Conservation (phyloP, 2,888 invertebrate species). For the Serripes groenlandicus region DNA sequence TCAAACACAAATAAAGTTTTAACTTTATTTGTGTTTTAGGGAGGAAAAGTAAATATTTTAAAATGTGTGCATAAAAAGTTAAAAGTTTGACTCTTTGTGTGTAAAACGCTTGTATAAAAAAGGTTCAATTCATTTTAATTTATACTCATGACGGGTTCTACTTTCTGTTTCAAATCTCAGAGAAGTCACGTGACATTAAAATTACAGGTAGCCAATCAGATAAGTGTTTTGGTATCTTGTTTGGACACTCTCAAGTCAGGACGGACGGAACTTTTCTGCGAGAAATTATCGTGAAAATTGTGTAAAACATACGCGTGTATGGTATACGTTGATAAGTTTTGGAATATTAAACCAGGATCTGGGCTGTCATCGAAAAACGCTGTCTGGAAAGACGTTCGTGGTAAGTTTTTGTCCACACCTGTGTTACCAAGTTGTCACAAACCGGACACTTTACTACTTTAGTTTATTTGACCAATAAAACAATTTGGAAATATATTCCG, state of each 20-base stretch:
- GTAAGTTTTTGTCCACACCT: constrained; percentile 15
- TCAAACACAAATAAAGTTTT: no score
- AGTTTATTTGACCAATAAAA: background rate
- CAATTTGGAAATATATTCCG: no score
- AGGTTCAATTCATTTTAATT: no score
- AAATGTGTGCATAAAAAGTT: no score
- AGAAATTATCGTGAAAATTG: background rate
- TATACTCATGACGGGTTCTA: no score
- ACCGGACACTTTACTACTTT: background rate
- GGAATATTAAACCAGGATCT: background rate
- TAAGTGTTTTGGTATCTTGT: constrained; percentile 21
- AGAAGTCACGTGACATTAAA: constrained; percentile 6
- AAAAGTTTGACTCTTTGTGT: no score
- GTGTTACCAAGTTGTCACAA: background rate
- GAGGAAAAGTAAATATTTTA: no score
- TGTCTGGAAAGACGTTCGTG: background rate
- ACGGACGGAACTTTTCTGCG: constrained; percentile 20
- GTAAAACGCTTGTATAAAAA: no score
- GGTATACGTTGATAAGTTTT: background rate
- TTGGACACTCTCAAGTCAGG: constrained; percentile 11
- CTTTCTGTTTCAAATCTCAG: constrained; percentile 2
- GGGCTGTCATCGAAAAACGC: background rate
- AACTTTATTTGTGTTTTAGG: no score
- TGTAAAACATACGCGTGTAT: background rate
- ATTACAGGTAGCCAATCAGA: constrained; percentile 21